phyloP scores from a whole-genome alignment of 2,113 vertebrate species.

The Aldabrachelys gigantea region DNA sequence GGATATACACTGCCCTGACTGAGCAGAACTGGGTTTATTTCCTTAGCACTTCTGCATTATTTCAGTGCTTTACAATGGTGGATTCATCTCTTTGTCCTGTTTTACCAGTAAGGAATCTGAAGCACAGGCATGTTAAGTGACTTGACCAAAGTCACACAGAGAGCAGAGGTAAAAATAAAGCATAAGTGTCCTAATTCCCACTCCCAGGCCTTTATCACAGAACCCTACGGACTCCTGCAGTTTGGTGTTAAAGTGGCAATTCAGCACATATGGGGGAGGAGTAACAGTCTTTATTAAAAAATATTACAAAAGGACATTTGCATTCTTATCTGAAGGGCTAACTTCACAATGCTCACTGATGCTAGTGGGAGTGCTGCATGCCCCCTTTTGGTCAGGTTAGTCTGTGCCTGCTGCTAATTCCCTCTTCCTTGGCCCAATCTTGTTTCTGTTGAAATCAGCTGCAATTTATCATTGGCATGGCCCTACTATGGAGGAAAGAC shows the following conservation, averaged over 20 bases:
- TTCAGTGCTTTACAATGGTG: not conserved
- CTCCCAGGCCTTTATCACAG: not conserved
- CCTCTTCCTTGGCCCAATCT: not conserved
- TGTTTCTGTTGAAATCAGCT: not conserved
- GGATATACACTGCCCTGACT: rapidly evolving
- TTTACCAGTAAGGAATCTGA: not conserved
- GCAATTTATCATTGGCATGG: not conserved
- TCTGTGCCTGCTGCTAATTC: not conserved
- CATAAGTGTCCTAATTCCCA: not conserved
- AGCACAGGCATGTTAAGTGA: not conserved
- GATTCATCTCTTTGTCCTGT: not conserved
- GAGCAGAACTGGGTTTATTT: not conserved
- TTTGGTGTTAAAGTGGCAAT: not conserved
- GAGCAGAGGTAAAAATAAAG: not conserved
- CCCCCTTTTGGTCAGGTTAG: not conserved
- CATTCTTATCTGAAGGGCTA: not conserved
- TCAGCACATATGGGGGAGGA: not conserved
- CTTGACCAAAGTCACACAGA: not conserved
- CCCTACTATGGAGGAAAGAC: not conserved
- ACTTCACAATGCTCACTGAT: not conserved
- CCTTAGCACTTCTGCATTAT: rapidly evolving
- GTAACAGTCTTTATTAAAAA: not conserved
- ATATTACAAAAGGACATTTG: not conserved
- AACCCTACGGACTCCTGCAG: not conserved
- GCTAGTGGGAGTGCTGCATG: not conserved